These are phyloP conservation scores for Chironomus riparius DNA, from an alignment of 2,888 invertebrate genomes.

Conservation along the genomic window DNA sequence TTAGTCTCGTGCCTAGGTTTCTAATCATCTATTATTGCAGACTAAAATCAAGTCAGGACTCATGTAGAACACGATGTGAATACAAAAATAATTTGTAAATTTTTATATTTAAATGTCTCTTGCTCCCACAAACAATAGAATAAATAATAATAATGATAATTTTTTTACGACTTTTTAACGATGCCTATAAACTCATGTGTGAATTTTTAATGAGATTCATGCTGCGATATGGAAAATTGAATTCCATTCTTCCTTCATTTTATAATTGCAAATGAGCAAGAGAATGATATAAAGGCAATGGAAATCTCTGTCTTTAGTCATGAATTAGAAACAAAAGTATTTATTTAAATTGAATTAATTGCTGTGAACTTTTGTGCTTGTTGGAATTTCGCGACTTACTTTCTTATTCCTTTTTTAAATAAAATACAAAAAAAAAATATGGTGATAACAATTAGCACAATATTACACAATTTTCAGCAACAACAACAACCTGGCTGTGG, in stretches of 20 bases:
- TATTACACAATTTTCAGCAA: conserved; percentile 3
- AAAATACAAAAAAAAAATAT: neutral
- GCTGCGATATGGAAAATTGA: neutral
- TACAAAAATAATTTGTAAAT: no score
- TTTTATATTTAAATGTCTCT: neutral
- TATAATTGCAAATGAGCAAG: neutral
- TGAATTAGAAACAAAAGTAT: neutral
- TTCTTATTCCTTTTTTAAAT: neutral
- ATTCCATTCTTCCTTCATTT: neutral
- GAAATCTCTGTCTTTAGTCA: conserved; percentile 3
- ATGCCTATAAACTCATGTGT: neutral
- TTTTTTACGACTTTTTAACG: neutral
- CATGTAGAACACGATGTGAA: no score
- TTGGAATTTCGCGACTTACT: neutral
- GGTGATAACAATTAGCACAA: conserved; percentile 10
- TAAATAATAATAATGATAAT: no score
- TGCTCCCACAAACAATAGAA: neutral
- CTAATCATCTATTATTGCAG: no score
- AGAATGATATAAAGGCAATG: neutral
- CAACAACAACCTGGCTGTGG: neutral
- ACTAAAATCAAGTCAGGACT: no score
- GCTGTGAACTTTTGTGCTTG: neutral
- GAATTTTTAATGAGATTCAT: conserved; percentile 2
- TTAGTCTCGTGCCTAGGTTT: no score
- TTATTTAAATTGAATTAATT: neutral